Percentiles rank a stretch among this genome's conserved stretches.
Conservation (phyloP, 2,113 vertebrate species). For the Gasterosteus aculeatus region DNA sequence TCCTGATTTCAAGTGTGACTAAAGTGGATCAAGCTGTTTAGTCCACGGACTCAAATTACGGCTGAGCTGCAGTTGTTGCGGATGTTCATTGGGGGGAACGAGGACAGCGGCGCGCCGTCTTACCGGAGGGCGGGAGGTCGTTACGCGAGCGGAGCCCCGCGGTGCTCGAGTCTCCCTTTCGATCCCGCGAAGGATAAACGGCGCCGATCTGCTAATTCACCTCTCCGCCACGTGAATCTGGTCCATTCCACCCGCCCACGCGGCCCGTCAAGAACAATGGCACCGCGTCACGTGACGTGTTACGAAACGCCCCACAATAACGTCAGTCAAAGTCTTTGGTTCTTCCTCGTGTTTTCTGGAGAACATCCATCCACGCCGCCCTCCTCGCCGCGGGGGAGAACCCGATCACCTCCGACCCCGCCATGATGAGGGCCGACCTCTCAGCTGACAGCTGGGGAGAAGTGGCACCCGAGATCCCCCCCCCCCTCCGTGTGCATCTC, state of each 20-base stretch:
- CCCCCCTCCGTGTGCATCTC: conserved; percentile 22
- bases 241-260: not conserved
- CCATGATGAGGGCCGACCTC: not conserved
- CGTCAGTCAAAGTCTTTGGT: not conserved
- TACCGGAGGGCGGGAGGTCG: conserved; percentile 14
- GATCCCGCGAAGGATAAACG: conserved; percentile 28
- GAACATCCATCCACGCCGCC: not conserved
- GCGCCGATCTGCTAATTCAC: not conserved
- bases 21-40: conserved; percentile 79
- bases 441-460: conserved; percentile 14
- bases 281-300: not conserved
- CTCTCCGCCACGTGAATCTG: no score
- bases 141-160: conserved; percentile 44
- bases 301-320: not conserved
- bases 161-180: conserved; percentile 52
- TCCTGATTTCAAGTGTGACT: conserved; percentile 78
- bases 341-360: not conserved
- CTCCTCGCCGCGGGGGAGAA: not conserved
- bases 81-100: conserved; percentile 55
- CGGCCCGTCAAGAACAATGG: conserved; percentile 5
- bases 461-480: not conserved
- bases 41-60: conserved; percentile 64
- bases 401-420: not conserved
- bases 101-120: conserved; percentile 48
- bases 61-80: conserved; percentile 54